phyloP scores from a whole-genome alignment of 2,113 vertebrate genomes.

The Lophochroa leadbeateri region DNA sequence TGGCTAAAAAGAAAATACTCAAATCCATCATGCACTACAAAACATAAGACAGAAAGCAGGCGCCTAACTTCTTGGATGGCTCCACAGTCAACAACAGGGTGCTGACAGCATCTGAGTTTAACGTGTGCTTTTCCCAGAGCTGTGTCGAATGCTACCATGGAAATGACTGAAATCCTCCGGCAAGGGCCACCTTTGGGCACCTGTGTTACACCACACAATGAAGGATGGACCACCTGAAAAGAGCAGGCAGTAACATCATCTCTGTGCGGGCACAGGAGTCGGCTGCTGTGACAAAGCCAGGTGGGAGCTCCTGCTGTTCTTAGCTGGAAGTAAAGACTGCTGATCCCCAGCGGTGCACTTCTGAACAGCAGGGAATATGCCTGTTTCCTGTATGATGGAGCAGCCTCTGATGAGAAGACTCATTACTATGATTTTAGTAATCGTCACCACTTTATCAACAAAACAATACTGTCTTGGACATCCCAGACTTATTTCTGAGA shows the following conservation, averaged over 20 bases:
- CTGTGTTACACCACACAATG: neutral
- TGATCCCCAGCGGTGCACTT: neutral
- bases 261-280: neutral
- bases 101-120: neutral
- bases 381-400: neutral
- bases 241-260: accelerated
- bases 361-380: neutral
- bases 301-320: neutral
- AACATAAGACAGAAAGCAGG: neutral
- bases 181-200: neutral
- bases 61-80: neutral
- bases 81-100: neutral
- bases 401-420: neutral
- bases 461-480: neutral
- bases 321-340: neutral
- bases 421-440: neutral
- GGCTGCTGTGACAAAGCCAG: neutral
- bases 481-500: neutral
- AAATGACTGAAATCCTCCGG: neutral
- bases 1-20: neutral
- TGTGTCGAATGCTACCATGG: neutral
- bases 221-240: neutral
- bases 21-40: neutral
- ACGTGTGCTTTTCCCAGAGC: neutral
- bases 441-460: neutral